Evolutionary conservation across 2,888 invertebrate species (phyloP).

Genomic region (Melanchra persicariae): DNA sequence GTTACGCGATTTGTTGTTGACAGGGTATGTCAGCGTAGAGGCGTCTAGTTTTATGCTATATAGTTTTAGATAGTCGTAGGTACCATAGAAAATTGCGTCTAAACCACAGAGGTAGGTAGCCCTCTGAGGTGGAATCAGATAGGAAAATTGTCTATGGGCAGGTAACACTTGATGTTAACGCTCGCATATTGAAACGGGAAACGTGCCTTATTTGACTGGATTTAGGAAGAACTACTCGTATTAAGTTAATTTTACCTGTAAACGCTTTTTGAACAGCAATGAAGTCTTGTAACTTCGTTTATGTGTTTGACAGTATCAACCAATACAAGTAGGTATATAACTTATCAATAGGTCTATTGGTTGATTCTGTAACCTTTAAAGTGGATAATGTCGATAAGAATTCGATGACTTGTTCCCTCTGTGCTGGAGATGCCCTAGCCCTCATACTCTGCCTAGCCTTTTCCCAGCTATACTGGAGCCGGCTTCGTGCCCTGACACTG

Average conservation of each 20-base stretch:
- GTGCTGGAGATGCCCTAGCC: not conserved
- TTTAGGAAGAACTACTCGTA: not conserved
- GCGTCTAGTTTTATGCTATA: not conserved
- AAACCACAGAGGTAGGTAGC: not conserved
- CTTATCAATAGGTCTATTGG: too few species aligned
- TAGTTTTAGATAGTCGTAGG: too few species aligned
- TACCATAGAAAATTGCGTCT: not conserved
- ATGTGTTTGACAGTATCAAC: too few species aligned
- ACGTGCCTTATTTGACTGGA: not conserved
- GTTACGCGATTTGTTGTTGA: not conserved
- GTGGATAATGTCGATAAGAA: too few species aligned
- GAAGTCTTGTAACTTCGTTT: too few species aligned
- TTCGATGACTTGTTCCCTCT: not conserved
- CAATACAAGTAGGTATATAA: too few species aligned
- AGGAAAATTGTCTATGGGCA: not conserved
- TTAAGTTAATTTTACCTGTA: constrained; percentile 14
- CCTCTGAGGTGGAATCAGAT: not conserved
- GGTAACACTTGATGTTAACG: too few species aligned
- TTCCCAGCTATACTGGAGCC: not conserved
- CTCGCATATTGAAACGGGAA: too few species aligned
- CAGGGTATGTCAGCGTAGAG: not conserved
- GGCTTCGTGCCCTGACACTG: too few species aligned
- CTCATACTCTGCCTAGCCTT: not conserved
- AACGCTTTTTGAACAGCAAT: not conserved
- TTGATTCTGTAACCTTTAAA: too few species aligned